These are phyloP conservation scores for Chloebia gouldiae DNA, from an alignment of 2,113 vertebrate genomes.

Conservation along the genomic window DNA sequence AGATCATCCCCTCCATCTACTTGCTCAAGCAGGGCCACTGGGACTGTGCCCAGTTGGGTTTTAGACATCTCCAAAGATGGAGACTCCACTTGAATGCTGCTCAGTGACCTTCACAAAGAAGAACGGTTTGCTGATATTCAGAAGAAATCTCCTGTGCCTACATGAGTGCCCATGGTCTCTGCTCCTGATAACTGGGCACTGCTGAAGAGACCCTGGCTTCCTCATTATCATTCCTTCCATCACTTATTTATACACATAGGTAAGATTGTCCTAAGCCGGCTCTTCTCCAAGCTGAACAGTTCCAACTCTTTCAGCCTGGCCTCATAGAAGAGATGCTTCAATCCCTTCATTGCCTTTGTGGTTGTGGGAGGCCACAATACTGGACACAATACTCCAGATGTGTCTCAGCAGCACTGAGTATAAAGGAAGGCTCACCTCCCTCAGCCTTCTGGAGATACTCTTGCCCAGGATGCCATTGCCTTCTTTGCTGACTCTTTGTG, in stretches of 20 bases:
- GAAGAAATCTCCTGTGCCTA: neutral
- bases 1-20: accelerated
- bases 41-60: neutral
- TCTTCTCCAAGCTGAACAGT: neutral
- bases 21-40: neutral
- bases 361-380: neutral
- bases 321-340: neutral
- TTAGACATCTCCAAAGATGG: neutral
- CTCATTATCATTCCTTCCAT: neutral
- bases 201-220: neutral
- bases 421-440: neutral
- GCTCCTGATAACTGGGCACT: neutral
- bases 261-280: neutral
- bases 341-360: neutral
- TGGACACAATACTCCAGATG: neutral
- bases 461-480: neutral
- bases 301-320: neutral
- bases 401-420: neutral
- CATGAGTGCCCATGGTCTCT: accelerated
- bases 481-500: neutral
- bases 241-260: neutral
- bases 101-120: neutral
- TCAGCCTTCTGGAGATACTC: neutral
- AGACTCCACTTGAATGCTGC: neutral
- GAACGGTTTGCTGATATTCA: neutral